A percentile compares a stretch with the other conserved stretches of the same genome.
Evolutionary conservation across 2,888 invertebrate genomes (phyloP).

Genomic region (Subacronicta megacephala): DNA sequence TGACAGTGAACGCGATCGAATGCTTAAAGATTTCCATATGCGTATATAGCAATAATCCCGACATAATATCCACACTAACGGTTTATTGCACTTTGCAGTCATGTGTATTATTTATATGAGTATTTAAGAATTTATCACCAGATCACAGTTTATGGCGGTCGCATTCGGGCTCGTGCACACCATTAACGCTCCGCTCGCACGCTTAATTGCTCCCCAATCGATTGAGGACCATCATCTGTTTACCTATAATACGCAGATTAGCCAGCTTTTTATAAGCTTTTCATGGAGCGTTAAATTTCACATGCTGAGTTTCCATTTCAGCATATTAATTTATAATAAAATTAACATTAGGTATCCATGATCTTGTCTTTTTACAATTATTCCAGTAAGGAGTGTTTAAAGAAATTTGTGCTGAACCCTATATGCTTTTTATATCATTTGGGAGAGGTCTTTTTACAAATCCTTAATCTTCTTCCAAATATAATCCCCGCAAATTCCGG

Average conservation of each 20-base stretch:
- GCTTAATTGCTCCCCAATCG: conserved; percentile 59
- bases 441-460: neutral
- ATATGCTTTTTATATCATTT: neutral
- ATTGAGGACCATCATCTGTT: conserved; percentile 47
- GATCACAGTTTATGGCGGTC: conserved; percentile 59
- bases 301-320: conserved; percentile 23
- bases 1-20: too few species aligned
- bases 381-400: too few species aligned
- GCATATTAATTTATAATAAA: neutral
- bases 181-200: conserved; percentile 50
- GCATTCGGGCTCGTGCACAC: conserved; percentile 41
- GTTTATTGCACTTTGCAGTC: conserved; percentile 45
- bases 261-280: conserved; percentile 37
- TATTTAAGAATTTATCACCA: conserved; percentile 52
- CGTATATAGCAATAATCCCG: conserved; percentile 35
- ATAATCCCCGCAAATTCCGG: neutral
- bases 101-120: conserved; percentile 54
- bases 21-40: conserved; percentile 15
- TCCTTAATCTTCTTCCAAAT: neutral
- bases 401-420: too few species aligned
- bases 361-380: too few species aligned
- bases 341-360: too few species aligned
- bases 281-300: conserved; percentile 22
- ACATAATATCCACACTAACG: conserved; percentile 36
- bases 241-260: conserved; percentile 49